phyloP scores from a whole-genome alignment of 1,140 invertebrate species.

The Trachymyrmex cornetzi region DNA sequence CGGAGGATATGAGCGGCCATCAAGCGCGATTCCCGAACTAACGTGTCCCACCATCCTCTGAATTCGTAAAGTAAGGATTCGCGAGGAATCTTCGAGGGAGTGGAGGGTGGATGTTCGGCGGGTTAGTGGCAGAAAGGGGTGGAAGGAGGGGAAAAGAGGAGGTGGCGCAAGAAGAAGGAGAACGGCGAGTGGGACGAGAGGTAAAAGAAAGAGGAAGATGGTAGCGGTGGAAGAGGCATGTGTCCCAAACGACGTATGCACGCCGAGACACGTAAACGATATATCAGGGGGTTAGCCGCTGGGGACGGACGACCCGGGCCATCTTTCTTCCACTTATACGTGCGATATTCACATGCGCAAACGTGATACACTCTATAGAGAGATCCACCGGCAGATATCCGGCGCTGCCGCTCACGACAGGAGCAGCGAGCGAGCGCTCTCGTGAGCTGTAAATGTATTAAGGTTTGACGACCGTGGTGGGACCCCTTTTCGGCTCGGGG shows the following conservation, averaged over 20 bases:
- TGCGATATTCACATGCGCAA: constrained; percentile 85
- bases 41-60: constrained; percentile 79
- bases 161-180: constrained; percentile 12
- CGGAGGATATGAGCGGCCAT: constrained; percentile 45
- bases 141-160: constrained; percentile 8
- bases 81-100: constrained; percentile 70
- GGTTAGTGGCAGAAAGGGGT: constrained; percentile 13
- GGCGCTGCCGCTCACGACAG: constrained; percentile 74
- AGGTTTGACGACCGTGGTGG: constrained; percentile 86
- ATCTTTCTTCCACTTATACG: constrained; percentile 86
- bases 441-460: constrained; percentile 87
- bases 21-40: constrained; percentile 72
- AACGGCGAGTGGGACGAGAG: constrained; percentile 20
- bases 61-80: constrained; percentile 85
- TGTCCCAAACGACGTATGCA: constrained; percentile 86
- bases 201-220: constrained; percentile 60
- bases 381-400: constrained; percentile 80
- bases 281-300: constrained; percentile 87
- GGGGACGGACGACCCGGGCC: constrained; percentile 85
- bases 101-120: constrained; percentile 53
- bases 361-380: constrained; percentile 84
- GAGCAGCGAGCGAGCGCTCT: constrained; percentile 72
- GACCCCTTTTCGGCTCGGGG: constrained; percentile 73
- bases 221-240: constrained; percentile 79
- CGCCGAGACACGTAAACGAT: constrained; percentile 87